A percentile compares a stretch with the other conserved stretches of the same genome.
These are phyloP conservation scores for Regulus satrapa DNA, from an alignment of 2,113 vertebrate genomes.

Conservation along the genomic window DNA sequence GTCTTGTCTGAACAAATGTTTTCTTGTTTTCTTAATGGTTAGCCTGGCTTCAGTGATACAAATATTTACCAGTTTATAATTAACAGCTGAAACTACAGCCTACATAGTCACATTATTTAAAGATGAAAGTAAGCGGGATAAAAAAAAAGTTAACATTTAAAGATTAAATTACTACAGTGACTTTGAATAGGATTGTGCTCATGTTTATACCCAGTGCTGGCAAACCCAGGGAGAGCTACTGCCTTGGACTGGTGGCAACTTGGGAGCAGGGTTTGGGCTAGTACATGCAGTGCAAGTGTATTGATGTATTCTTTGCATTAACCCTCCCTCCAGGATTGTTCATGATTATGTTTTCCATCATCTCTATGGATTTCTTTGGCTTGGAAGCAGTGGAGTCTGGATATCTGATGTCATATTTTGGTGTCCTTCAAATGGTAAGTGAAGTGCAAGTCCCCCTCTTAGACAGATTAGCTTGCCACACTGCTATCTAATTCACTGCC, in stretches of 20 bases:
- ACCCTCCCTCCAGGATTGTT: slow-evolving; percentile 80
- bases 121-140: slow-evolving; percentile 53
- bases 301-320: neutral
- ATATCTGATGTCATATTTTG: slow-evolving; percentile 88
- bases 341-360: slow-evolving; percentile 90
- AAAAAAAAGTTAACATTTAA: slow-evolving; percentile 33
- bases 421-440: slow-evolving; percentile 88
- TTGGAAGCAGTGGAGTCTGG: slow-evolving; percentile 82
- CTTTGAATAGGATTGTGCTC: slow-evolving; percentile 13
- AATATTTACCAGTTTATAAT: slow-evolving; percentile 59
- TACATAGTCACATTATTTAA: slow-evolving; percentile 53
- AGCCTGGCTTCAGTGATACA: slow-evolving; percentile 4
- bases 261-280: neutral
- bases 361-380: slow-evolving; percentile 88
- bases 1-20: slow-evolving; percentile 62
- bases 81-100: slow-evolving; percentile 55
- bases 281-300: neutral
- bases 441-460: neutral
- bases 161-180: slow-evolving; percentile 21
- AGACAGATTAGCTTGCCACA: neutral
- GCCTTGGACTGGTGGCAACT: neutral
- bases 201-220: neutral
- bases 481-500: neutral
- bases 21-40: slow-evolving; percentile 31
- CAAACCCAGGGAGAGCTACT: neutral